Conservation (phyloP, 2,888 invertebrate species). For the Platycheirus albimanus region DNA sequence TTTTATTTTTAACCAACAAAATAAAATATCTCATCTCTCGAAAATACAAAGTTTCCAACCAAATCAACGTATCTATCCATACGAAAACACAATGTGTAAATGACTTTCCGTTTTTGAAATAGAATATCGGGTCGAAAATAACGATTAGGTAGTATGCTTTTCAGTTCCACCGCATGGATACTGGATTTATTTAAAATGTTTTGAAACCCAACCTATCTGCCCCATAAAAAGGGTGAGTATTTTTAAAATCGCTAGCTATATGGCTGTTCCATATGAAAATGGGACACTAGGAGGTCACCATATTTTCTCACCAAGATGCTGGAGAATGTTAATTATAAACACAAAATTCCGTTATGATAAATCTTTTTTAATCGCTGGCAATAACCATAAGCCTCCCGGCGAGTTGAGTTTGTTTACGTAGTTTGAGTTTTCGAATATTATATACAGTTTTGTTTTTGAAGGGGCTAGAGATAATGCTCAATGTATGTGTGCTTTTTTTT, state of each 20-base stretch:
- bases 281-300: slow-evolving; percentile 69
- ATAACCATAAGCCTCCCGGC: slow-evolving; percentile 68
- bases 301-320: slow-evolving; percentile 34
- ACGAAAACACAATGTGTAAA: slow-evolving; percentile 30
- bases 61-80: too few relatives aligned
- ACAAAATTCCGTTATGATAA: slow-evolving; percentile 48
- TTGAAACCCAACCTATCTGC: slow-evolving; percentile 44
- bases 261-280: slow-evolving; percentile 23
- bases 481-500: slow-evolving; percentile 1
- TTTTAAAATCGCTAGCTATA: slow-evolving; percentile 46
- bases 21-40: slow-evolving; percentile 32
- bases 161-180: slow-evolving; percentile 4
- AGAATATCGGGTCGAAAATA: background rate
- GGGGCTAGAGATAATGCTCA: background rate
- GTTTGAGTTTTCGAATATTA: background rate
- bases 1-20: slow-evolving; percentile 75
- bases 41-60: slow-evolving; percentile 55
- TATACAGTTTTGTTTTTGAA: slow-evolving; percentile 4
- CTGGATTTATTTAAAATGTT: slow-evolving; percentile 36
- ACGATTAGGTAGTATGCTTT: slow-evolving; percentile 52
- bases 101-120: slow-evolving; percentile 46
- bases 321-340: slow-evolving; percentile 67
- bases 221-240: slow-evolving; percentile 21
- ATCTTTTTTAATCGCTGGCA: slow-evolving; percentile 66
- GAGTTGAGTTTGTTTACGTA: slow-evolving; percentile 66